Conservation (phyloP, 2,113 vertebrate genomes). For the Nycticebus coucang region DNA sequence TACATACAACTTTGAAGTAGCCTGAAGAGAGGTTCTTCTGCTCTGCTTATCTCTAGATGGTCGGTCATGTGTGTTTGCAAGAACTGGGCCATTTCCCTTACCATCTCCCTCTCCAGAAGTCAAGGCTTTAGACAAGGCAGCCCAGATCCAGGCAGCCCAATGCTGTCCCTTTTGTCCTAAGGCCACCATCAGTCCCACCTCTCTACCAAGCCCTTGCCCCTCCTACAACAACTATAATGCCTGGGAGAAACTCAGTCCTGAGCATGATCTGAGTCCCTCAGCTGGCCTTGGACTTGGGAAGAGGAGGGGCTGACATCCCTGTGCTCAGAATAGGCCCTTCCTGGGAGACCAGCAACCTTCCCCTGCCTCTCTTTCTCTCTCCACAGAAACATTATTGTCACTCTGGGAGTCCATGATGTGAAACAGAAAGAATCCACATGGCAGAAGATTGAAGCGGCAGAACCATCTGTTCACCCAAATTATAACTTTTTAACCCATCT, state of each 20-base stretch:
- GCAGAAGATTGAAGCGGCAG: conserved; percentile 30
- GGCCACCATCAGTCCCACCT: neutral
- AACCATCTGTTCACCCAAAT: conserved; percentile 1
- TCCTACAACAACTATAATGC: neutral
- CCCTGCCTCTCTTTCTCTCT: neutral
- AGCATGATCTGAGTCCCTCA: neutral
- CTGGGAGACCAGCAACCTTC: neutral
- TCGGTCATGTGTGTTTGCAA: neutral
- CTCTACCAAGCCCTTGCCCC: neutral
- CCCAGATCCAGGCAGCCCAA: neutral
- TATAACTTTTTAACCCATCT: neutral
- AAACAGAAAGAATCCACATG: conserved; percentile 7
- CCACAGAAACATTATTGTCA: conserved; percentile 53
- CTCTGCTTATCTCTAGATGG: neutral
- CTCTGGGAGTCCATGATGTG: conserved; percentile 49
- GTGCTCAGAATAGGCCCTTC: neutral
- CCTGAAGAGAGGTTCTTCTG: neutral
- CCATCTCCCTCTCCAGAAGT: neutral
- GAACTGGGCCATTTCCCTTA: neutral
- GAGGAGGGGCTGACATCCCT: neutral
- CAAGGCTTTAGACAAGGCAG: neutral
- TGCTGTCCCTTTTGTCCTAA: neutral
- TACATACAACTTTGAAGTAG: neutral
- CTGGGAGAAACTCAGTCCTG: neutral
- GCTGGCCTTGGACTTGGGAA: neutral